Evolutionary conservation across 2,888 invertebrate species (phyloP).

Genomic region (Aphidoletes aphidimyza): DNA sequence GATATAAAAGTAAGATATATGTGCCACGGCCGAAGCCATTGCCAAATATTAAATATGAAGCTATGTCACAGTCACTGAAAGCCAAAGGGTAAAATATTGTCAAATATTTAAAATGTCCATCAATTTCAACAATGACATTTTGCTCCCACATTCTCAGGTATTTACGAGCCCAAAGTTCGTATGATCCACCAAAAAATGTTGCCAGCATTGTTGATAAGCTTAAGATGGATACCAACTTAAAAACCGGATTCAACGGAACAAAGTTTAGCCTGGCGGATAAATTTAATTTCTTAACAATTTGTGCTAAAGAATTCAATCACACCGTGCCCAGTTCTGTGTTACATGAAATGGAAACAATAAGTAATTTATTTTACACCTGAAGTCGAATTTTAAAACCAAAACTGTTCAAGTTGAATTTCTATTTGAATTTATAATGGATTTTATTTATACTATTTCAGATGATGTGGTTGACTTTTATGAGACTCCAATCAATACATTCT

Average conservation of each 20-base stretch:
- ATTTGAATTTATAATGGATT: neutral
- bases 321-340: constrained; percentile 84
- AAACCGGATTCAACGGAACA: constrained; percentile 63
- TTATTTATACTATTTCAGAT: constrained; percentile 65
- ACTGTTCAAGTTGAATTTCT: neutral
- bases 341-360: constrained; percentile 77
- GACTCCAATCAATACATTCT: constrained; percentile 75
- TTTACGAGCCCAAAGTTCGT: constrained; percentile 78
- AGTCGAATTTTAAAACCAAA: neutral
- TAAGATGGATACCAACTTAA: constrained; percentile 70
- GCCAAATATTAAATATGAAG: constrained; percentile 9
- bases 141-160: constrained; percentile 69
- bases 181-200: constrained; percentile 77
- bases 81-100: neutral
- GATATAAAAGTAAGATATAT: neutral
- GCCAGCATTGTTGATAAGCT: constrained; percentile 72
- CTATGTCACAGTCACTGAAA: neutral
- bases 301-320: constrained; percentile 78
- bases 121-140: neutral
- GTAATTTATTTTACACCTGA: constrained; percentile 65
- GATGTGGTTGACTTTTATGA: constrained; percentile 79
- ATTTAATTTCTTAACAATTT: constrained; percentile 76
- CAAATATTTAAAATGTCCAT: neutral
- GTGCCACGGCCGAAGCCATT: neutral
- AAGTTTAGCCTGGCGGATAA: constrained; percentile 66